Evolutionary conservation across 2,888 invertebrate species (phyloP).

Genomic region (Oscheius onirici): DNA sequence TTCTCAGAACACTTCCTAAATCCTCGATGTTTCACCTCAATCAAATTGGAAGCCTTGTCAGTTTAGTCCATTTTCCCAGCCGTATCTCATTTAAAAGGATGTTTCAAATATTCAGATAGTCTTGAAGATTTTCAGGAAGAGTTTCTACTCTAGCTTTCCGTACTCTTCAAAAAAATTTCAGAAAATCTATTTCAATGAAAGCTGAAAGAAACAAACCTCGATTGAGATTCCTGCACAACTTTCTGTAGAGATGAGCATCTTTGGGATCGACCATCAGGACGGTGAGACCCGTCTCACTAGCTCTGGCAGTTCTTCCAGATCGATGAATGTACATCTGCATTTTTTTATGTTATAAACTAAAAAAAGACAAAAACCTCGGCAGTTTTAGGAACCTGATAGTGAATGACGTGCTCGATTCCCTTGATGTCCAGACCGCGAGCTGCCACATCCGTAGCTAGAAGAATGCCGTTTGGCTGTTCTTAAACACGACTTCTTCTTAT

Average conservation of each 20-base stretch:
- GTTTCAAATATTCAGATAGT: too few relatives aligned
- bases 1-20: too few relatives aligned
- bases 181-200: too few relatives aligned
- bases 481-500: slow-evolving; percentile 27
- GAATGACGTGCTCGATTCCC: slow-evolving; percentile 90
- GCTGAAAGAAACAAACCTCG: slow-evolving; percentile 79
- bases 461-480: slow-evolving; percentile 78
- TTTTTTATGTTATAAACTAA: background rate
- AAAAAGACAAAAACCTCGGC: slow-evolving; percentile 80
- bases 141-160: too few relatives aligned
- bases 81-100: too few relatives aligned
- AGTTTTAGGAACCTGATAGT: slow-evolving; percentile 94
- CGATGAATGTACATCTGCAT: slow-evolving; percentile 89
- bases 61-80: too few relatives aligned
- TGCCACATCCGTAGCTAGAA: slow-evolving; percentile 94
- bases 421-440: slow-evolving; percentile 96
- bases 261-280: slow-evolving; percentile 89
- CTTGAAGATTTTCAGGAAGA: too few relatives aligned
- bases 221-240: slow-evolving; percentile 85
- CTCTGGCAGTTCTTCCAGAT: slow-evolving; percentile 94
- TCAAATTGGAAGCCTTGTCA: too few relatives aligned
- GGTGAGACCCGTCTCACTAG: slow-evolving; percentile 86
- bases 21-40: too few relatives aligned
- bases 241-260: slow-evolving; percentile 82
- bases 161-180: background rate